These are phyloP conservation scores for Hofmannophila pseudospretella DNA, from an alignment of 2,888 invertebrate genomes.

Conservation along the genomic window DNA sequence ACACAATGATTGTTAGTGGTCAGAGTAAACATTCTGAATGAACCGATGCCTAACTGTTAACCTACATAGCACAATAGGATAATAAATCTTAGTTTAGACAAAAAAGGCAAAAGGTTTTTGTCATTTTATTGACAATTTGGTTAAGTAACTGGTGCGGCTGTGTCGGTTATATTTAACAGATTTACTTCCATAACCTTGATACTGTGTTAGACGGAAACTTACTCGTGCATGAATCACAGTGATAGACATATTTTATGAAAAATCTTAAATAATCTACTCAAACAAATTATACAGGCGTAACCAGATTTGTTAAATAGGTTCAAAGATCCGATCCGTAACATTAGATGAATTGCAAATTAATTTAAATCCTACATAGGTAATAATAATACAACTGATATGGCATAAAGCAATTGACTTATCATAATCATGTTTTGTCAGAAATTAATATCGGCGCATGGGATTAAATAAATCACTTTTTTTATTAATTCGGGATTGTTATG, in stretches of 20 bases:
- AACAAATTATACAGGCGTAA: no score
- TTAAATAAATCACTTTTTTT: background rate
- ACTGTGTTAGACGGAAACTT: no score
- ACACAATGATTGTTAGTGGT: slow-evolving; percentile 40
- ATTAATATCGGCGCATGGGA: background rate
- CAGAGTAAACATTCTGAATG: slow-evolving; percentile 37
- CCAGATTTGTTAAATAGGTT: background rate
- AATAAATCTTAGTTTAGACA: slow-evolving; percentile 62
- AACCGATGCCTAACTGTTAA: slow-evolving; percentile 50
- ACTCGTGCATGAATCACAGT: background rate
- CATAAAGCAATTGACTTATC: slow-evolving; percentile 1
- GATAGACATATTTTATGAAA: no score
- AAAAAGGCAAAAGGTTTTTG: slow-evolving; percentile 36
- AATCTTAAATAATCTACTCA: no score
- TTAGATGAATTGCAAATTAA: background rate
- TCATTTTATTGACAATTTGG: slow-evolving; percentile 25
- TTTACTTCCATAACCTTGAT: background rate
- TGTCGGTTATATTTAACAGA: background rate
- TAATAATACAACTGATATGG: background rate
- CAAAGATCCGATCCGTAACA: no score
- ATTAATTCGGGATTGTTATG: no score
- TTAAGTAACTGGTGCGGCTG: background rate
- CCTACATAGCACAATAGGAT: slow-evolving; percentile 60
- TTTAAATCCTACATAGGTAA: background rate
- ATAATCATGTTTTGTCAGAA: background rate